Evolutionary conservation across 2,888 invertebrate genomes (phyloP), one percentile per base, ranked within the genome.

Genomic region (Eupithecia inturbata): DNA sequence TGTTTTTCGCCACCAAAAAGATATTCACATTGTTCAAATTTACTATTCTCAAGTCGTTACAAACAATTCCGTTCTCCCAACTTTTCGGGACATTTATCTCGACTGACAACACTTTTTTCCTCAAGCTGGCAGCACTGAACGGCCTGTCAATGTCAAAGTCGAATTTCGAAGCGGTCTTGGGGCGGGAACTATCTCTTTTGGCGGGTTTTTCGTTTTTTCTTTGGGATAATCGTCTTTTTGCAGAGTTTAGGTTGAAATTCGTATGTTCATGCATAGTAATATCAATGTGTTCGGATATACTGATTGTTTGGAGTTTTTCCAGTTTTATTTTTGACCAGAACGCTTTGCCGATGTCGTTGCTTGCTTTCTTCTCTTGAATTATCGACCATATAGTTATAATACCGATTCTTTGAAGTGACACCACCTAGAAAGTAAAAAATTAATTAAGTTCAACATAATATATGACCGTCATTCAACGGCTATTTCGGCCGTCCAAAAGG

Each of bases 251-350:
- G 80, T 90, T 92, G 33, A 94, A 93, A 69, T 80, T 74, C 45
- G 36, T 57, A 66, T 78, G 28, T 67, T 74, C 26, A 79, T 80
- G 80, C 53, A 79, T 60, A 1, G 86, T 77, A 1, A 80, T 53
- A 60, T 88, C 87, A 31, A 91, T 81, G 69, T 90, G 81, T 4
- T 92, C 86, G 14, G 81, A 68, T 53, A 95, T 74, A 45, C 84
- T 76, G 41, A 94, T 87, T 0, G 83, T 88, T 83, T 92, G 91
- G 1, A 78, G 82, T 76, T 85, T 90, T 77, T 92, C 91, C 9
- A 93, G 78, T 72, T 85, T 91, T 73, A 92, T 85, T 87, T 87
- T 92, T 0, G 94, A 93, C 89, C 92, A 91, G 74, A 84, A 92
- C 0, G 94, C 91, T 81, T 90, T 92, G 5, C 93, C 93, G 0